These are phyloP conservation scores for Danio aesculapii DNA, from an alignment of 2,797 vertebrate species.

Conservation along the genomic window DNA sequence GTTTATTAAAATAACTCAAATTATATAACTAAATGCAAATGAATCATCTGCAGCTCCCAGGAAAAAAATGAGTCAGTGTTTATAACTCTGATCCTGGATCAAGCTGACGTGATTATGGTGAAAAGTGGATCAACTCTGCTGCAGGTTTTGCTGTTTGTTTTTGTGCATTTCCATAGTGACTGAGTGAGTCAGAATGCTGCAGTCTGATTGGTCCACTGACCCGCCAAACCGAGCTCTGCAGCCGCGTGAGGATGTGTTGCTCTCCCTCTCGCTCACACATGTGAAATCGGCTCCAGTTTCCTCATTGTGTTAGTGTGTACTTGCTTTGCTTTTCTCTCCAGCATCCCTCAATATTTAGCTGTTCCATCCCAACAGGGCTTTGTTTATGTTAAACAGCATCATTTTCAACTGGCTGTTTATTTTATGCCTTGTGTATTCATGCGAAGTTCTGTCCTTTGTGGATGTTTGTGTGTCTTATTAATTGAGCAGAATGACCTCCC, in stretches of 20 bases:
- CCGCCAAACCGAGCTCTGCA: neutral
- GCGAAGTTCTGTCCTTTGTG: constrained; percentile 9
- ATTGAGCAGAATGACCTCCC: constrained; percentile 26
- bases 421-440: constrained; percentile 22
- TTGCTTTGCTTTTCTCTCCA: neutral
- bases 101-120: neutral
- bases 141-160: constrained; percentile 39
- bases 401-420: constrained; percentile 26
- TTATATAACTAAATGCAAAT: constrained; percentile 42
- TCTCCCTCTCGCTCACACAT: neutral
- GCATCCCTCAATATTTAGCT: constrained; percentile 24
- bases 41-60: neutral
- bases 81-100: neutral
- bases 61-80: constrained; percentile 15
- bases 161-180: constrained; percentile 36
- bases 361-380: neutral
- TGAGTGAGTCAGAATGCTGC: constrained; percentile 29
- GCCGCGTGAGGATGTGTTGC: neutral
- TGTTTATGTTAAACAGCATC: constrained; percentile 27
- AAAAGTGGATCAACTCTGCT: neutral
- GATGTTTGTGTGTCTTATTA: constrained; percentile 6
- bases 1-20: neutral
- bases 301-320: constrained; percentile 16
- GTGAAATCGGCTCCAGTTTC: constrained; percentile 5
- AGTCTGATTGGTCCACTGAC: constrained; percentile 17